Percentiles rank a stretch among this genome's conserved stretches.
phyloP scores from a whole-genome alignment of 2,113 vertebrate genomes.

The Notiomystis cincta region DNA sequence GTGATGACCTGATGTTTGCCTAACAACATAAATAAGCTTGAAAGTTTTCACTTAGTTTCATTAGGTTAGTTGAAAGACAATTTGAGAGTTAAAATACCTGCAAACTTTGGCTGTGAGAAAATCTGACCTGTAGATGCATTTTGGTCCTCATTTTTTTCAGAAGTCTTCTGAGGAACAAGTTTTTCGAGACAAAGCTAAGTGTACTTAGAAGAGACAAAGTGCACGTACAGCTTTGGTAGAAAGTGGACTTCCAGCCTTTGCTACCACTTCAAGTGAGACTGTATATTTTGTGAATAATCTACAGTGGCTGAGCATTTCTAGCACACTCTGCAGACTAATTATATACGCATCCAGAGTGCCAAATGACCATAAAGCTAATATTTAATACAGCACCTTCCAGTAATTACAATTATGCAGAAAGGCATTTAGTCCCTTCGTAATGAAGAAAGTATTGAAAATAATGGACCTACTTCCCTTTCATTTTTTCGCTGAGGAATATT shows the following conservation, averaged over 20 bases:
- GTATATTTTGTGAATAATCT: not conserved
- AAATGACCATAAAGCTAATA: not conserved
- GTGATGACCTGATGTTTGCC: not conserved
- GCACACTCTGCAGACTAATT: not conserved
- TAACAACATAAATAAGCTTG: not conserved
- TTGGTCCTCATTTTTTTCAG: not conserved
- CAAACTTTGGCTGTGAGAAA: not conserved
- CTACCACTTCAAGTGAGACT: not conserved
- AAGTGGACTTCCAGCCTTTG: not conserved
- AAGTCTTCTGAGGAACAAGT: not conserved
- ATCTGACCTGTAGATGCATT: not conserved
- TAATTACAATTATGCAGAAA: not conserved
- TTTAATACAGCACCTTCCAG: not conserved
- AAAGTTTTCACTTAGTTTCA: not conserved
- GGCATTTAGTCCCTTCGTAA: not conserved
- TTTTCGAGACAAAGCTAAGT: not conserved
- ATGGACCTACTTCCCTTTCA: not conserved
- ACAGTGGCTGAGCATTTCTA: not conserved
- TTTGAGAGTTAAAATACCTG: not conserved
- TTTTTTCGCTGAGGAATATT: not conserved
- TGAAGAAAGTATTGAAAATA: not conserved
- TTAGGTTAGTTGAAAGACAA: not conserved
- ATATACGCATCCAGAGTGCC: not conserved
- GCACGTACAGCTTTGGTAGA: not conserved
- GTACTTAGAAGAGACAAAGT: not conserved